Evolutionary conservation across 2,113 vertebrate genomes (phyloP).

Genomic region (Egretta garzetta): DNA sequence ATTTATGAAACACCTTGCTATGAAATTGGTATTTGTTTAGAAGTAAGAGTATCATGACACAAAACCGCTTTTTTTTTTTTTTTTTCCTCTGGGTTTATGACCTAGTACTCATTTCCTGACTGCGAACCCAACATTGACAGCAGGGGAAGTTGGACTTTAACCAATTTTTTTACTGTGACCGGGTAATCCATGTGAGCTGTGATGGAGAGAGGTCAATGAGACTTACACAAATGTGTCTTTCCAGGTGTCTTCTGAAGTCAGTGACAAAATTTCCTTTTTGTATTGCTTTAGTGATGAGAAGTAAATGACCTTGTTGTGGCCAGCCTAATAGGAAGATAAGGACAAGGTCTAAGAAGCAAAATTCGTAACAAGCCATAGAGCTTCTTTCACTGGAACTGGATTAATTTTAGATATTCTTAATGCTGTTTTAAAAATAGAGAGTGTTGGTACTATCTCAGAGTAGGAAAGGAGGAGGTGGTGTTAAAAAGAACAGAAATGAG

Average conservation of each 20-base stretch:
- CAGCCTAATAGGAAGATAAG: neutral
- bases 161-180: rapidly evolving
- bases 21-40: neutral
- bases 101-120: neutral
- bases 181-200: neutral
- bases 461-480: neutral
- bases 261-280: neutral
- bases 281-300: neutral
- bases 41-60: neutral
- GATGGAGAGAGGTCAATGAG: neutral
- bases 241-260: neutral
- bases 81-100: neutral
- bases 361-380: neutral
- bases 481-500: neutral
- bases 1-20: neutral
- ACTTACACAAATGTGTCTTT: neutral
- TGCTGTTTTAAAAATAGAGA: conserved; percentile 12
- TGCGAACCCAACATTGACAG: neutral
- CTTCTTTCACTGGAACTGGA: neutral
- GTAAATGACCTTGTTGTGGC: neutral
- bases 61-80: neutral
- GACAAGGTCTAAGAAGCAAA: neutral
- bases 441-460: neutral
- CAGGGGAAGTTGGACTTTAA: neutral
- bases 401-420: neutral